Percentiles rank a stretch among this genome's conserved stretches.
Conservation (phyloP, 1,140 invertebrate genomes). For the Proctacanthus coquilletti region DNA sequence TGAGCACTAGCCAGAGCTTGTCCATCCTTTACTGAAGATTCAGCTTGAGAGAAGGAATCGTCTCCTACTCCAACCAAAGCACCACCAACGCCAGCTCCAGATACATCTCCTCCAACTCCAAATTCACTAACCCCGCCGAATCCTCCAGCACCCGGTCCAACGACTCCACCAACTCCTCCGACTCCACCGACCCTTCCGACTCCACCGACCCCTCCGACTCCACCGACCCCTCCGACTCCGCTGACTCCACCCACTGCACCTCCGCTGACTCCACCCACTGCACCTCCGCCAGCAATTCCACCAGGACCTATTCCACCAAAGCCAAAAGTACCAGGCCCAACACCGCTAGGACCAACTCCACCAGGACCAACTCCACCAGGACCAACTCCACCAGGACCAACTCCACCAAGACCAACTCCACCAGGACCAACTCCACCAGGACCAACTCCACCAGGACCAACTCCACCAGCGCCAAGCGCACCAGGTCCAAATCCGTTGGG, state of each 20-base stretch:
- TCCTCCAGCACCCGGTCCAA: constrained; percentile 5
- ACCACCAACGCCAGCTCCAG: constrained; percentile 6
- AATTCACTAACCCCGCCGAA: neutral
- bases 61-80: constrained; percentile 26
- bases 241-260: neutral
- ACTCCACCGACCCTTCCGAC: neutral
- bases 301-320: neutral
- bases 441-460: constrained; percentile 6
- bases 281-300: constrained; percentile 4
- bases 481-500: constrained; percentile 3
- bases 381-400: constrained; percentile 7
- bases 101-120: neutral
- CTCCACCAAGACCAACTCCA: constrained; percentile 4
- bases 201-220: constrained; percentile 4
- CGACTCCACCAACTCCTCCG: constrained; percentile 4
- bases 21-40: constrained; percentile 52
- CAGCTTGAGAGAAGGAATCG: constrained; percentile 55
- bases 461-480: constrained; percentile 7
- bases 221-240: constrained; percentile 3
- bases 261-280: constrained; percentile 6
- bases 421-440: constrained; percentile 1
- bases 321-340: neutral
- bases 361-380: constrained; percentile 2
- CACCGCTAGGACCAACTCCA: neutral
- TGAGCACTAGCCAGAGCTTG: constrained; percentile 55